Evolutionary conservation across 1,140 invertebrate species (phyloP), one percentile per base, ranked within the genome.

Genomic region (Drosophila pectinifera): DNA sequence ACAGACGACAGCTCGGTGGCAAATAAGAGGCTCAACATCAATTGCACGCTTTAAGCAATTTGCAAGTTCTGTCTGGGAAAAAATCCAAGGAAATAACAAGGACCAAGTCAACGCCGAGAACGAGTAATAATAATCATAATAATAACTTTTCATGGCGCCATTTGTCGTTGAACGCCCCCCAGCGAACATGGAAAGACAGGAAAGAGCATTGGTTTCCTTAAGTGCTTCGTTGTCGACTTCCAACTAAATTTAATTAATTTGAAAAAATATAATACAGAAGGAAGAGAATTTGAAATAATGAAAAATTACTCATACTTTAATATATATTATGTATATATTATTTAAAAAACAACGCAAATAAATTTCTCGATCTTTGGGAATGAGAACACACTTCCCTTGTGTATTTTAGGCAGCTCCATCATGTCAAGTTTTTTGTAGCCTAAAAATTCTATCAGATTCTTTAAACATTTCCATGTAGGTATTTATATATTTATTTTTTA

Each of bases 111-210:
- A 42, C 22, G 45, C 10, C 61, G 48, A 39, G 53, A 74, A 86
- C 34, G 78, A 67, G 61, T 51, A 34, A 51, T 51, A 51, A 51
- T 51, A 51, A 51, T 51, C 34, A 88, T 86, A 79, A 88, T 79
- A 79, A 88, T 82, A 88, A 88, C 58, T 79, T 86, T 88, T 83
- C 82, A 86, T 86, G 62, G 83, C 74, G 31, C 45, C 56, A 6
- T 54, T 80, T 70, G 64, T 56, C 64, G 64, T 82, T 83, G 82
- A 76, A 63, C 70, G 75, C 38, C 55, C 39, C 42, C 49, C 28
- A 49, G 46, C 38, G 57, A 18, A 45, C 36, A 28, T 46, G 31
- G 24, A 39, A 20, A 34, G 49, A 69, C 22, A 22, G 28, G 28
- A 31, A 31, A 31, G 28, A 31, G 14, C 34, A 64, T 51, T 34